Evolutionary conservation across 2,888 invertebrate species (phyloP).

Genomic region (Argyresthia albistria): DNA sequence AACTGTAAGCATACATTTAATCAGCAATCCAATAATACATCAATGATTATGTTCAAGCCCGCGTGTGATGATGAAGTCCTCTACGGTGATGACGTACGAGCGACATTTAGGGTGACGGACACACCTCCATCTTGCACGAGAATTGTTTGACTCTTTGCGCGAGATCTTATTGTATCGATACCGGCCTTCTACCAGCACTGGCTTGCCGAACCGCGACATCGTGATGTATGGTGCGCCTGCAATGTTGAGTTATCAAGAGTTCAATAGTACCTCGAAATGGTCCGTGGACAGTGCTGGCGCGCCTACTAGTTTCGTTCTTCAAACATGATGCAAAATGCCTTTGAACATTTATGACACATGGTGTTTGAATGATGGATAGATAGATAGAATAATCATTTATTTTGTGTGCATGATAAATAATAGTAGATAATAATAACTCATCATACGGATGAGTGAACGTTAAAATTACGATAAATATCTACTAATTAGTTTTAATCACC

Average conservation of each 20-base stretch:
- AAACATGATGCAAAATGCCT: neutral
- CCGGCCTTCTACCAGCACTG: constrained; percentile 17
- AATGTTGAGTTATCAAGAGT: too few relatives aligned
- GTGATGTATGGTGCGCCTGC: constrained; percentile 13
- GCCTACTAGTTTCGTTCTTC: neutral
- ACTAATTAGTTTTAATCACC: neutral
- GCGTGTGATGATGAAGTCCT: constrained; percentile 1
- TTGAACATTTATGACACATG: neutral
- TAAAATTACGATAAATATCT: neutral
- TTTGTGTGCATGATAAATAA: too few relatives aligned
- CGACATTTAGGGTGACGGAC: constrained; percentile 3
- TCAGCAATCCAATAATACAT: neutral
- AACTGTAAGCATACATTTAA: neutral
- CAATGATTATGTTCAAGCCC: constrained; percentile 7
- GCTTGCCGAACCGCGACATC: constrained; percentile 18
- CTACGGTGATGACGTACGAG: constrained; percentile 4
- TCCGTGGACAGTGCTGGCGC: too few relatives aligned
- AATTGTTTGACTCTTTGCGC: neutral
- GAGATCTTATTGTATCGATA: constrained; percentile 18
- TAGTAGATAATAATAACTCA: too few relatives aligned
- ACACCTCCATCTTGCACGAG: constrained; percentile 7
- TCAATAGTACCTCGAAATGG: too few relatives aligned
- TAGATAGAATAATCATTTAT: too few relatives aligned
- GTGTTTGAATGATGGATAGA: neutral
- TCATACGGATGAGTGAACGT: neutral